Percentiles rank a stretch among this genome's conserved stretches.
Evolutionary conservation across 2,113 vertebrate species (phyloP).

Genomic region (Anarrhichthys ocellatus): DNA sequence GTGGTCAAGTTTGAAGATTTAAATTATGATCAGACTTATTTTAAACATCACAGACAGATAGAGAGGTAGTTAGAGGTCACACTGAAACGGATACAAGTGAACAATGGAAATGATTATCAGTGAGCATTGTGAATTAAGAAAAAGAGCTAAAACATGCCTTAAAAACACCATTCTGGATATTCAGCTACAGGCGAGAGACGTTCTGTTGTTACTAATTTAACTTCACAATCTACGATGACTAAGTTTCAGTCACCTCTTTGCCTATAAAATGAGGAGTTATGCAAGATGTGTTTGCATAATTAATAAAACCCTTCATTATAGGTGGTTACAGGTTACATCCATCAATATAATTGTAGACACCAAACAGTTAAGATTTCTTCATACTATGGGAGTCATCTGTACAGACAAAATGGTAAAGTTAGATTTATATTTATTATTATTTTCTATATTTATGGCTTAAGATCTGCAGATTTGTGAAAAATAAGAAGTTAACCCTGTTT

Average conservation of each 20-base stretch:
- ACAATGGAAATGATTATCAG: neutral
- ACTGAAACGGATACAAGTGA: neutral
- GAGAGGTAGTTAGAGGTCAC: neutral
- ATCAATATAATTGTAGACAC: neutral
- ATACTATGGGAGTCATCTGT: neutral
- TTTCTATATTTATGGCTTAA: neutral
- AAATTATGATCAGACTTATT: neutral
- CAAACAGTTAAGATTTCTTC: neutral
- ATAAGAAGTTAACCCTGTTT: neutral
- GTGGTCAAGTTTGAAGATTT: neutral
- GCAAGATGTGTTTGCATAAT: neutral
- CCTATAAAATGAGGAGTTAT: neutral
- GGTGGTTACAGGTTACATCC: neutral
- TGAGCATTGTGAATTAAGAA: neutral
- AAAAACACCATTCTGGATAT: neutral
- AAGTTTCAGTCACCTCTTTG: neutral
- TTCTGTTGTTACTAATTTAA: neutral
- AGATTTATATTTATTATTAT: neutral
- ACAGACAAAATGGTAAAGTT: neutral
- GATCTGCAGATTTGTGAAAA: neutral
- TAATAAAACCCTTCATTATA: neutral
- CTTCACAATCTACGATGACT: neutral
- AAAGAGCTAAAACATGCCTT: conserved; percentile 13
- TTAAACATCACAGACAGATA: neutral
- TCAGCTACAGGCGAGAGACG: neutral